Evolutionary conservation across 1,140 invertebrate genomes (phyloP).

Genomic region (Aricia agestis): DNA sequence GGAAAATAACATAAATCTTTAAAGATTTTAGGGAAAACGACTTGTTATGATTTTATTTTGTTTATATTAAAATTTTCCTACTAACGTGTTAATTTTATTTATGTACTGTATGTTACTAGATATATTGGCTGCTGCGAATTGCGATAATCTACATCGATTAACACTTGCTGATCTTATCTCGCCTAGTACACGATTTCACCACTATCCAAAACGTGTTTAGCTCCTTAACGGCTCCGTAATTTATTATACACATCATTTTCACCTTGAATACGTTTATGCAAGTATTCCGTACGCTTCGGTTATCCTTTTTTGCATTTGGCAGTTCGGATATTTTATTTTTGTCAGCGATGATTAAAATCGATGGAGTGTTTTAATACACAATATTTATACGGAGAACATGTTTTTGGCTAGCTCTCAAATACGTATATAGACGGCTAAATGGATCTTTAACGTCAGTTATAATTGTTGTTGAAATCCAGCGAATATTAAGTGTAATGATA

Average conservation of each 20-base stretch:
- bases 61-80: background rate
- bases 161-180: background rate
- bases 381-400: conserved; percentile 5
- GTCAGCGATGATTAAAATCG: background rate
- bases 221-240: conserved; percentile 37
- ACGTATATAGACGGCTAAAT: conserved; percentile 4
- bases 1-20: no score
- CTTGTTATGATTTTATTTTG: no score
- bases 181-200: conserved; percentile 2
- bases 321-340: background rate
- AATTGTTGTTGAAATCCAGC: background rate
- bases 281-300: background rate
- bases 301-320: background rate
- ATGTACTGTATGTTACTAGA: background rate
- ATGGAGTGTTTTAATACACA: background rate
- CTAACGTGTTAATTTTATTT: background rate
- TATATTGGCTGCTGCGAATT: background rate
- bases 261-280: conserved; percentile 12
- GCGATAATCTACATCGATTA: conserved; percentile 12
- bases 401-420: conserved; percentile 12
- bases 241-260: conserved; percentile 23
- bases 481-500: background rate
- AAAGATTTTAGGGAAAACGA: no score
- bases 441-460: conserved; percentile 1
- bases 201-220: conserved; percentile 33